Evolutionary conservation across 1,140 invertebrate genomes (phyloP).

Genomic region (Megalopta genalis): DNA sequence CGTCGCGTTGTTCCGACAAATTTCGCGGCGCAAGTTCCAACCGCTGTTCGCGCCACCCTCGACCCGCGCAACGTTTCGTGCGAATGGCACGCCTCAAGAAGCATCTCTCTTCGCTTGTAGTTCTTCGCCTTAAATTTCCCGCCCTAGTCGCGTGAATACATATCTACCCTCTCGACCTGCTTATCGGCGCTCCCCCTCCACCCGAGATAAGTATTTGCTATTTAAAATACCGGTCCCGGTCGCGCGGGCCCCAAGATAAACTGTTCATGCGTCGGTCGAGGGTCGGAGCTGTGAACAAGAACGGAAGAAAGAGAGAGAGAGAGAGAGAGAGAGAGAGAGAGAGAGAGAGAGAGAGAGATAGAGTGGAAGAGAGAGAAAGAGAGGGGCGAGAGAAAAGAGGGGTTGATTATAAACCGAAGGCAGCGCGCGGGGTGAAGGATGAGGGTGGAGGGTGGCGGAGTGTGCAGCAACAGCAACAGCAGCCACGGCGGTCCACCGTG

Average conservation of each 20-base stretch:
- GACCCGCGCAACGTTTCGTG: neutral
- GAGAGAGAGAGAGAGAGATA: slow-evolving; percentile 36
- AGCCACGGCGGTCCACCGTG: slow-evolving; percentile 73
- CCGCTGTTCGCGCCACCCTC: neutral
- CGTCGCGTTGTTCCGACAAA: neutral
- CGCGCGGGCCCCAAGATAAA: slow-evolving; percentile 74
- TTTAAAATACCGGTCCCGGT: slow-evolving; percentile 78
- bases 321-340: slow-evolving; percentile 16
- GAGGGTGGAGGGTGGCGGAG: slow-evolving; percentile 55
- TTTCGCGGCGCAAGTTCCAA: neutral
- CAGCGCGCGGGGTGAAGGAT: slow-evolving; percentile 43
- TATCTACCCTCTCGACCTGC: slow-evolving; percentile 56
- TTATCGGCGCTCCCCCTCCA: slow-evolving; percentile 47
- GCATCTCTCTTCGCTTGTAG: slow-evolving; percentile 15
- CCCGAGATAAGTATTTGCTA: slow-evolving; percentile 78
- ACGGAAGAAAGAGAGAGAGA: slow-evolving; percentile 29
- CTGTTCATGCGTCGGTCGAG: slow-evolving; percentile 67
- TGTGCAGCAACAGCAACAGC: slow-evolving; percentile 63
- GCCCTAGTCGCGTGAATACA: slow-evolving; percentile 38
- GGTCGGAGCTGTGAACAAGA: slow-evolving; percentile 45
- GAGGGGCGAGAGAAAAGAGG: slow-evolving; percentile 39
- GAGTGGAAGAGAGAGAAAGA: neutral
- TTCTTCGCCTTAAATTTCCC: slow-evolving; percentile 43
- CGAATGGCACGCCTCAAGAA: neutral
- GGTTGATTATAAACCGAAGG: slow-evolving; percentile 68